These are phyloP conservation scores for Elmis aenea DNA, from an alignment of 2,888 invertebrate species.

Conservation along the genomic window DNA sequence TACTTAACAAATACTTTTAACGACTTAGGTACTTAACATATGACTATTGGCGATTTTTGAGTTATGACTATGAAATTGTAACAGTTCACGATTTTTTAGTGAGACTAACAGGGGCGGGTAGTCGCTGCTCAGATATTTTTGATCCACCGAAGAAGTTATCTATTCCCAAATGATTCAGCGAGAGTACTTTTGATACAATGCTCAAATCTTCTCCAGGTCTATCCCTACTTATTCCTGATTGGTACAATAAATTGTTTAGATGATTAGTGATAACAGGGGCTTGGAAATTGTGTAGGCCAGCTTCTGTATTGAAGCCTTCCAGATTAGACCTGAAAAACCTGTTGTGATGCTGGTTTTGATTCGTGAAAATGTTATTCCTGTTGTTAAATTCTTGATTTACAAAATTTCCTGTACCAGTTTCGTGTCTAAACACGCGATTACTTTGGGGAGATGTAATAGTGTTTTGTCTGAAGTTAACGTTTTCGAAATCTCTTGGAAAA, in stretches of 20 bases:
- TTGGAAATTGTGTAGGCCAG: constrained; percentile 17
- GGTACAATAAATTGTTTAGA: constrained; percentile 59
- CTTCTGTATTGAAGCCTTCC: constrained; percentile 20
- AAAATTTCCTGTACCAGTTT: constrained; percentile 39
- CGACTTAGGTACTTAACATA: background rate
- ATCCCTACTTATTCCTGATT: constrained; percentile 58
- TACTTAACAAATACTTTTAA: background rate
- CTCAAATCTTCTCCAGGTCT: constrained; percentile 69
- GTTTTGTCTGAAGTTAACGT: constrained; percentile 11
- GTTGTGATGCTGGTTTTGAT: constrained; percentile 12
- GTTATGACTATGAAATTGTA: background rate
- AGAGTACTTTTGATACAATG: constrained; percentile 75
- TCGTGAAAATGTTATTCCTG: constrained; percentile 9
- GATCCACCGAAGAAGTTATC: constrained; percentile 45
- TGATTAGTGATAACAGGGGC: constrained; percentile 48
- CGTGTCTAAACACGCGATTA: constrained; percentile 41
- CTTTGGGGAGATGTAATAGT: constrained; percentile 14
- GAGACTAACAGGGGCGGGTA: background rate
- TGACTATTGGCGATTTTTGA: too few species aligned
- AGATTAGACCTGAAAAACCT: constrained; percentile 30
- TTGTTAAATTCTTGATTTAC: constrained; percentile 23
- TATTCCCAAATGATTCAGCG: constrained; percentile 62
- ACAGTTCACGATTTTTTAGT: background rate
- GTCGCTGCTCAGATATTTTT: constrained; percentile 38
- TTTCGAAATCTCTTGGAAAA: constrained; percentile 5